Base-by-base conservation (phyloP, 2,888 invertebrate genomes). In the Aromia moschata region DNA sequence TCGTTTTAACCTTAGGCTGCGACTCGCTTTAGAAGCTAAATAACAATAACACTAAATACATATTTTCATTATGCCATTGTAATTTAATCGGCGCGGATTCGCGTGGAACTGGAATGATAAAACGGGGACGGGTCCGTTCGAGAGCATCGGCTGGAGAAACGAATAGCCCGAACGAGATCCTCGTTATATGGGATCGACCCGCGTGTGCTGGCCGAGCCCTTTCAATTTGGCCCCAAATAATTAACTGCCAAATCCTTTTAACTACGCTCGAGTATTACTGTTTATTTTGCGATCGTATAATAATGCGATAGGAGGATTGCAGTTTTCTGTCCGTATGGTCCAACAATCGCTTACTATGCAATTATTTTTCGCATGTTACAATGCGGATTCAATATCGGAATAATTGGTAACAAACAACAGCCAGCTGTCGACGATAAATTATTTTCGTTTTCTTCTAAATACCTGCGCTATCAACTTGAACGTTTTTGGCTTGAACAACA, bases 211-310 rank as follows among this genome's bases (percentile, higher is more conserved):
- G n/a, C n/a, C 47, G 40, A 56, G 60, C 65, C 63, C 63, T 67
- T 67, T 67, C 67, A 65, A 67, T 67, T 65, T 62, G 47, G 45
- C 45, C 65, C 63, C 64, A 67, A 67, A 70, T 72, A 72, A 73
- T 73, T 72, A 73, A 72, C 73, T 73, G 65, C 61, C 62, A 71
- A 73, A 73, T 73, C 71, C 70, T 66, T 62, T 67, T 64, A 69
- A 67, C 62, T 64, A 64, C 61, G 61, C 69, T 53, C 47, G 64
- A 68, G 71, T 70, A 71, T 73, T 65, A 66, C 63, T 71, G 70
- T 73, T 71, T 71, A 71, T 70, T 69, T 68, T 62, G 67, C 68
- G 69, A 69, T 67, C 69, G 51, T 52, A 61, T 57, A 54, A 33
- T 33, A 33, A 33, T 33, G 4, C 25, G 33, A 33, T 33, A 2